phyloP scores from a whole-genome alignment of 2,113 vertebrate species.

The Agelaius phoeniceus region DNA sequence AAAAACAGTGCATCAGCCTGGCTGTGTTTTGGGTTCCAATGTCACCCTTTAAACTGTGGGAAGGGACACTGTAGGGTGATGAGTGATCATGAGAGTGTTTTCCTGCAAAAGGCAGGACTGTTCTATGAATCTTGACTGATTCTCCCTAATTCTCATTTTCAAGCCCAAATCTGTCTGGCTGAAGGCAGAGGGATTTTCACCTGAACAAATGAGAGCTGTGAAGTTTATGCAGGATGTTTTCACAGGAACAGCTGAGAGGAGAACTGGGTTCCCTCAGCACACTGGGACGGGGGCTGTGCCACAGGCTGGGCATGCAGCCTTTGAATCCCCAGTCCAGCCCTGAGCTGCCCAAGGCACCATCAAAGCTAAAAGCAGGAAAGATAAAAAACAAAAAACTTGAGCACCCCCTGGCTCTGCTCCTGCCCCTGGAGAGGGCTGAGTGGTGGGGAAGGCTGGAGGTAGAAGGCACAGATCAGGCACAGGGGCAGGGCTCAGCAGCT shows the following conservation, averaged over 20 bases:
- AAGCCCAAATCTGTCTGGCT: not conserved
- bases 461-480: not conserved
- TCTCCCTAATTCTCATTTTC: not conserved
- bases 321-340: not conserved
- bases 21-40: not conserved
- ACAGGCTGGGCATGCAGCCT: not conserved
- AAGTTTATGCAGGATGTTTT: not conserved
- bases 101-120: not conserved
- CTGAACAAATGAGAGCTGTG: not conserved
- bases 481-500: not conserved
- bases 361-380: not conserved
- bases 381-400: rapidly evolving
- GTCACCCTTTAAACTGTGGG: not conserved
- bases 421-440: not conserved
- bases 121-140: not conserved
- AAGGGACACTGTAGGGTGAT: rapidly evolving
- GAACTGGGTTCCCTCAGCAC: not conserved
- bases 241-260: not conserved
- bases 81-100: not conserved
- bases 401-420: rapidly evolving
- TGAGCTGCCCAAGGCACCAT: not conserved
- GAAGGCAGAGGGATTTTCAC: not conserved
- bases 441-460: not conserved
- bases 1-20: rapidly evolving
- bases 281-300: not conserved